These are phyloP conservation scores for Phainopepla nitens DNA, from an alignment of 2,113 vertebrate species.

Conservation along the genomic window DNA sequence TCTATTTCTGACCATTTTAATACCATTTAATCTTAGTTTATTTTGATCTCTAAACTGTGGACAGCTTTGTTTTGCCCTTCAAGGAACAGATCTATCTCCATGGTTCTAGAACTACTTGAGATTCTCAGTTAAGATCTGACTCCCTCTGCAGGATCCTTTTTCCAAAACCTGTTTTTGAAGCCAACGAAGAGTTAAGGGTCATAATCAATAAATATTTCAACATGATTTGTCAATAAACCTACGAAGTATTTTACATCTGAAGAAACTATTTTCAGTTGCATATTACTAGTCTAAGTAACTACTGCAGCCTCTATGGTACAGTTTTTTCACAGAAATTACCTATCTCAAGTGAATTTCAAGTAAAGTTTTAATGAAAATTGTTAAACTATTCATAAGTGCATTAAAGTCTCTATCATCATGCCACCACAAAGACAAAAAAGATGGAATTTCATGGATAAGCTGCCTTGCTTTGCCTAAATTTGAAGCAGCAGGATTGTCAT, in stretches of 20 bases:
- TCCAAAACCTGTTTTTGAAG: background rate
- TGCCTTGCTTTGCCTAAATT: background rate
- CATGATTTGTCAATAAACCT: background rate
- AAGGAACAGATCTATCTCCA: background rate
- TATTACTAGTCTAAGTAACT: background rate
- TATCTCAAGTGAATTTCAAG: background rate
- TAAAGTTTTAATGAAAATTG: background rate
- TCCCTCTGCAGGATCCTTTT: background rate
- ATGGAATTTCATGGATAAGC: background rate
- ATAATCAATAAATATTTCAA: background rate
- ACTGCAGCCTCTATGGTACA: background rate
- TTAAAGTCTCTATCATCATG: background rate
- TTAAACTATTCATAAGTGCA: background rate
- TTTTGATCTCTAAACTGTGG: background rate
- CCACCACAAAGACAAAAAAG: background rate
- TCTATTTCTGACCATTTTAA: background rate
- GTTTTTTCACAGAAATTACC: background rate
- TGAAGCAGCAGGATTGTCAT: background rate
- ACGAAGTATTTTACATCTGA: background rate
- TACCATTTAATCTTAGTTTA: background rate
- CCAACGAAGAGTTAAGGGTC: accelerated
- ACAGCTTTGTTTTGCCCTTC: background rate
- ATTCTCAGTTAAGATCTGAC: background rate
- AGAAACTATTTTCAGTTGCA: background rate
- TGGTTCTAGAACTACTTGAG: background rate